phyloP scores from a whole-genome alignment of 2,113 vertebrate genomes.

The Hemibagrus wyckioides region DNA sequence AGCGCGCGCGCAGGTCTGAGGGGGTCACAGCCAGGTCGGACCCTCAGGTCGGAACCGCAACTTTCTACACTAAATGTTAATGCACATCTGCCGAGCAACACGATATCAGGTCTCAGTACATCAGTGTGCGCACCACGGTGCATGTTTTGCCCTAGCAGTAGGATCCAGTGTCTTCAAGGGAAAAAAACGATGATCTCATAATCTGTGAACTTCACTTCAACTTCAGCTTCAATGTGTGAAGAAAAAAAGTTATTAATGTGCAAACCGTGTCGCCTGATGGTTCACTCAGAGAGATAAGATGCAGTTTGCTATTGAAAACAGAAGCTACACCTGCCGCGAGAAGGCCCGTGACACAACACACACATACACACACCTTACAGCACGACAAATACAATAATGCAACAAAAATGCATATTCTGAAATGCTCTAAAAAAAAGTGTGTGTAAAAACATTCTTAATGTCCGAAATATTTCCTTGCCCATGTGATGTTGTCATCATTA shows the following conservation, averaged over 20 bases:
- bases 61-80: neutral
- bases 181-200: neutral
- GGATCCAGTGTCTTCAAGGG: neutral
- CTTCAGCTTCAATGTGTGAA: neutral
- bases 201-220: neutral
- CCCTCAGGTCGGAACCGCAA: constrained; percentile 19
- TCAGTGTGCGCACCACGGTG: neutral
- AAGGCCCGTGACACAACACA: neutral
- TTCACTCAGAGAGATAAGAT: neutral
- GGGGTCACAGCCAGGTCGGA: constrained; percentile 88
- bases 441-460: too few species aligned
- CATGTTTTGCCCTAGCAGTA: neutral
- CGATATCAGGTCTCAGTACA: neutral
- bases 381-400: neutral
- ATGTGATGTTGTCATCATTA: neutral
- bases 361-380: neutral
- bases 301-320: neutral
- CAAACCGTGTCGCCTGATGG: neutral
- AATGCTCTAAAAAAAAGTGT: too few species aligned
- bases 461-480: too few species aligned
- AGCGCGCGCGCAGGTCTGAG: constrained; percentile 58
- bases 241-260: neutral
- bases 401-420: neutral
- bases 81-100: neutral
- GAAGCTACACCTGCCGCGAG: constrained; percentile 6